Evolutionary conservation across 2,888 invertebrate species (phyloP).

Genomic region (Chironomus tentans): DNA sequence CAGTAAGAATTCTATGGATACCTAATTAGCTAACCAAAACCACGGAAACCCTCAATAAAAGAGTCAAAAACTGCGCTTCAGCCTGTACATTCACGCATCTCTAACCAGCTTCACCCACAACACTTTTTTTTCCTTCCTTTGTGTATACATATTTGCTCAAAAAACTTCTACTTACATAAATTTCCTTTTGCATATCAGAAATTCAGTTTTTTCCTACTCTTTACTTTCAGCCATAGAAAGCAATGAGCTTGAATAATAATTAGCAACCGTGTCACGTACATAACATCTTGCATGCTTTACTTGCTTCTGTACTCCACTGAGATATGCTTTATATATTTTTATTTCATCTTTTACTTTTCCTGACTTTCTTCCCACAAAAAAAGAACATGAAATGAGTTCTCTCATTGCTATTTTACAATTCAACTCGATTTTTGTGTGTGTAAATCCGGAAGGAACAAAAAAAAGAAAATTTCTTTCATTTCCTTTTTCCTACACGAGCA

Average conservation of each 20-base stretch:
- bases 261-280: conserved; percentile 4
- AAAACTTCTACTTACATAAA: background rate
- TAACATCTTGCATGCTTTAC: conserved; percentile 6
- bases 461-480: background rate
- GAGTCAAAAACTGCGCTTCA: too few relatives aligned
- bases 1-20: too few relatives aligned
- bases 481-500: too few relatives aligned
- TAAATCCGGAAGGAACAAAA: background rate
- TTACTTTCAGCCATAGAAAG: background rate
- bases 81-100: too few relatives aligned
- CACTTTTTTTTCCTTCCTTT: too few relatives aligned
- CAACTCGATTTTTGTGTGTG: background rate
- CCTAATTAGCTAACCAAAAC: too few relatives aligned
- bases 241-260: conserved; percentile 11
- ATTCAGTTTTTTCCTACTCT: background rate
- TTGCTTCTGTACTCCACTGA: background rate
- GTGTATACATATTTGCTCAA: background rate
- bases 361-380: background rate
- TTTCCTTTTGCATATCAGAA: background rate
- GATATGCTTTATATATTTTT: background rate
- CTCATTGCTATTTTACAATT: background rate
- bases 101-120: too few relatives aligned
- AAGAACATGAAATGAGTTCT: background rate
- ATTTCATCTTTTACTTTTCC: background rate
- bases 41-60: too few relatives aligned